Conservation (phyloP, 92 coral and sea anemone genomes). For the Siderastrea siderea region DNA sequence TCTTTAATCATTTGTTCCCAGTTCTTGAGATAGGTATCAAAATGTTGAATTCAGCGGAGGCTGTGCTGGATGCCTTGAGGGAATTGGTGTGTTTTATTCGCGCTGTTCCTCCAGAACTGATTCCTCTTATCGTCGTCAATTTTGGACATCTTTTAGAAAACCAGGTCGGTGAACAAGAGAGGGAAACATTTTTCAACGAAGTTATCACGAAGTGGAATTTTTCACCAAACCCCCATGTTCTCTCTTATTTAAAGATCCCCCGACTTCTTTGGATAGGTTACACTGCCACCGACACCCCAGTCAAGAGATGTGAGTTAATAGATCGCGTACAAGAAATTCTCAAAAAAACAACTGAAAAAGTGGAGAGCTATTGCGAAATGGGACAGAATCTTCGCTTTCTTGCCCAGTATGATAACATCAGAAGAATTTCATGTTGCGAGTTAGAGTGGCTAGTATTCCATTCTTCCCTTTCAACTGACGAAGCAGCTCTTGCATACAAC, state of each 20-base stretch:
- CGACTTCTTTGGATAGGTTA: slow-evolving; percentile 25
- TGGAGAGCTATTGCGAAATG: not conserved
- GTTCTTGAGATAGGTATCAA: not conserved
- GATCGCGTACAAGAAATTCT: not conserved
- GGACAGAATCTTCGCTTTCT: too few relatives aligned
- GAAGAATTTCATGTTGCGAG: slow-evolving; percentile 2
- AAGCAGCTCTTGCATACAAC: slow-evolving; percentile 6
- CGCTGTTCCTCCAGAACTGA: not conserved
- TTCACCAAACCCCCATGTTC: not conserved
- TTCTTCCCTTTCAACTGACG: slow-evolving; percentile 12
- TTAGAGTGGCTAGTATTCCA: slow-evolving; percentile 24
- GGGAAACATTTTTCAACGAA: not conserved
- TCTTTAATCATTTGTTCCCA: not conserved
- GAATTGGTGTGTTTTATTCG: not conserved
- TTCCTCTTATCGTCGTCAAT: not conserved
- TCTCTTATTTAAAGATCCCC: not conserved
- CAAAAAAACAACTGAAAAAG: not conserved
- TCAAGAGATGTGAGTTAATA: not conserved
- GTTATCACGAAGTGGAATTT: slow-evolving; percentile 2
- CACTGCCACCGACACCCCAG: not conserved
- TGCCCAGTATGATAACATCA: too few relatives aligned
- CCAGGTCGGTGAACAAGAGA: not conserved
- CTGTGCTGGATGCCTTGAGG: not conserved
- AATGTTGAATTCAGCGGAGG: not conserved
- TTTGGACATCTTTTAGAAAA: slow-evolving; percentile 14